Evolutionary conservation across 2,113 vertebrate genomes (phyloP).

Genomic region (Columbina picui): DNA sequence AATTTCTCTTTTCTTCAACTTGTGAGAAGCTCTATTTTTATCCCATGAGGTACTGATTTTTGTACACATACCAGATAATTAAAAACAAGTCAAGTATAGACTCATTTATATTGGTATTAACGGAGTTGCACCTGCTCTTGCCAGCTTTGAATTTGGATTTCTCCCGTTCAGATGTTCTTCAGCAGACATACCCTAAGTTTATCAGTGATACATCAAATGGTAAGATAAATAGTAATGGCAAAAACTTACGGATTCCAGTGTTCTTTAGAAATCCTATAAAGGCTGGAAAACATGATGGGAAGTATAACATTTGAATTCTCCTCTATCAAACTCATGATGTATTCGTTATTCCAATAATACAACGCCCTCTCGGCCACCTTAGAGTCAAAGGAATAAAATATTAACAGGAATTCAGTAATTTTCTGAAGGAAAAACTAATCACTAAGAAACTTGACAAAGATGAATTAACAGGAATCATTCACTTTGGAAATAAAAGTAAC

Average conservation of each 20-base stretch:
- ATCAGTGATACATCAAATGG: neutral
- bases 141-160: neutral
- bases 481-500: neutral
- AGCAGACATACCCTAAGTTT: neutral
- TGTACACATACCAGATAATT: conserved; percentile 21
- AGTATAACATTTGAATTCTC: conserved; percentile 99
- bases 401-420: neutral
- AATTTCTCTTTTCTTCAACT: neutral
- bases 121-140: neutral
- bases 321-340: conserved; percentile 99
- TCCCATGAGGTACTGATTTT: conserved; percentile 1
- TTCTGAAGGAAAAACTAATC: neutral
- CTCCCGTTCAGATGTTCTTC: neutral
- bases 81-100: neutral
- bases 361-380: conserved; percentile 97
- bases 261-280: conserved; percentile 99
- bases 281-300: conserved; percentile 99
- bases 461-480: neutral
- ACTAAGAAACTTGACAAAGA: neutral
- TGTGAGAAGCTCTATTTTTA: conserved; percentile 26
- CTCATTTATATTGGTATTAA: neutral
- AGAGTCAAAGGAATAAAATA: conserved; percentile 25
- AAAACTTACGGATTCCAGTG: conserved; percentile 98
- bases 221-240: neutral
- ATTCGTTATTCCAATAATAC: conserved; percentile 99